Percentiles rank a stretch among this genome's conserved stretches.
Evolutionary conservation across 1,140 invertebrate species (phyloP).

Genomic region (Plectus sambesii): DNA sequence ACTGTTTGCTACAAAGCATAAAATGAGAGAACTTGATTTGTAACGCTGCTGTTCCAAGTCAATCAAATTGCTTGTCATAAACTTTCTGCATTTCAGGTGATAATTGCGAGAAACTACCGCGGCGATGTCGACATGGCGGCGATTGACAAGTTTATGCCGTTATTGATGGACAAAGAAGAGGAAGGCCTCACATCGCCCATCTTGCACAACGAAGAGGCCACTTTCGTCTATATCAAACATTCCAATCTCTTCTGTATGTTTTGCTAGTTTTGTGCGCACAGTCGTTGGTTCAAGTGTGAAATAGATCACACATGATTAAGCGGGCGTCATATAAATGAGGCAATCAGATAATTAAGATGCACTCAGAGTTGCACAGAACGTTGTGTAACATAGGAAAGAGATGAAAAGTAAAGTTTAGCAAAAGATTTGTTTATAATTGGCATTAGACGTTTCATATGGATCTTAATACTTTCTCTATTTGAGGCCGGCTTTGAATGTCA

Average conservation of each 20-base stretch:
- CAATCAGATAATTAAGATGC: conserved; percentile 6
- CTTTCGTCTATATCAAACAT: conserved; percentile 95
- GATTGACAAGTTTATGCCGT: conserved; percentile 97
- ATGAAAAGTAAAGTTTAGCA: no score
- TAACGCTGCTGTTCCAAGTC: no score
- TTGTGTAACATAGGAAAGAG: no score
- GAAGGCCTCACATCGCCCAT: conserved; percentile 51
- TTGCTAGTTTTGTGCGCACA: conserved; percentile 18
- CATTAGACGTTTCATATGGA: no score
- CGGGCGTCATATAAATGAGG: background rate
- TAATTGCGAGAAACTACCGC: conserved; percentile 94
- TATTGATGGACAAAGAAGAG: conserved; percentile 73
- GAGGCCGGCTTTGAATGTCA: no score
- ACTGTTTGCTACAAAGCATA: background rate
- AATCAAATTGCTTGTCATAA: background rate
- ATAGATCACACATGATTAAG: background rate
- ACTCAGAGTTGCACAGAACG: conserved; percentile 4
- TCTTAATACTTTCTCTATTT: no score
- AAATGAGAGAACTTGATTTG: background rate
- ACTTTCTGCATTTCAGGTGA: conserved; percentile 49
- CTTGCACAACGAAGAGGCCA: conserved; percentile 77
- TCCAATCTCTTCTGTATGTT: conserved; percentile 75
- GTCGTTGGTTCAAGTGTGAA: no score
- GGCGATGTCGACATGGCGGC: conserved; percentile 91
- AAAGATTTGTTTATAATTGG: no score